phyloP scores from a whole-genome alignment of 1,140 invertebrate species.

The Arctopsyche grandis region DNA sequence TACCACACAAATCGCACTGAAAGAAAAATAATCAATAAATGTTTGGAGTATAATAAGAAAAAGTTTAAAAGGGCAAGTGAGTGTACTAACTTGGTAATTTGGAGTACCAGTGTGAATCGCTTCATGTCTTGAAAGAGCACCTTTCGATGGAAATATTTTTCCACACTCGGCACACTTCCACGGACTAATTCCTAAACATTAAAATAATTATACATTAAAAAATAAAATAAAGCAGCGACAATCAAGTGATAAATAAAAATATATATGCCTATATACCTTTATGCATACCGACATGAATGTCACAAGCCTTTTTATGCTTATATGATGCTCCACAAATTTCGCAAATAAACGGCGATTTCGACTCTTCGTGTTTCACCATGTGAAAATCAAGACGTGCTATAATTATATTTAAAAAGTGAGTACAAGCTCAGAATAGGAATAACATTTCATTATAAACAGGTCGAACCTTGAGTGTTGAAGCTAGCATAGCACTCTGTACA shows the following conservation, averaged over 20 bases:
- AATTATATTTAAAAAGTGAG: conserved; percentile 28
- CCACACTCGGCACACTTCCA: conserved; percentile 80
- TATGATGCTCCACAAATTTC: conserved; percentile 74
- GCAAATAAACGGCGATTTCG: conserved; percentile 65
- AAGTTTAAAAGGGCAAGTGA: background rate
- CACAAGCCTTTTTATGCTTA: conserved; percentile 72
- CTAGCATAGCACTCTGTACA: conserved; percentile 46
- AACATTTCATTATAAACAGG: background rate
- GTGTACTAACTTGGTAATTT: conserved; percentile 67
- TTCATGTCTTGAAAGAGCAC: conserved; percentile 72
- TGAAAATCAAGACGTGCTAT: conserved; percentile 63
- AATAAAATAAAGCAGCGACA: too few relatives aligned
- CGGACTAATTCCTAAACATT: conserved; percentile 68
- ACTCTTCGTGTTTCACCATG: conserved; percentile 61
- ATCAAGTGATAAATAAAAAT: background rate
- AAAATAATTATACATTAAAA: background rate
- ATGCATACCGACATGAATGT: conserved; percentile 75
- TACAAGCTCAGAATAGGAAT: conserved; percentile 30
- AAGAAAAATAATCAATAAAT: conserved; percentile 13
- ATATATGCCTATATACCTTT: conserved; percentile 65
- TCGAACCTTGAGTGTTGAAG: conserved; percentile 46
- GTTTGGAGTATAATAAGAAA: background rate
- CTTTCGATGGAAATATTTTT: conserved; percentile 80
- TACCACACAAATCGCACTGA: conserved; percentile 74
- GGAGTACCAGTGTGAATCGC: conserved; percentile 75